Percentiles rank a stretch among this genome's conserved stretches.
Evolutionary conservation across 2,888 invertebrate genomes (phyloP).

Genomic region (Acrobasis repandana): DNA sequence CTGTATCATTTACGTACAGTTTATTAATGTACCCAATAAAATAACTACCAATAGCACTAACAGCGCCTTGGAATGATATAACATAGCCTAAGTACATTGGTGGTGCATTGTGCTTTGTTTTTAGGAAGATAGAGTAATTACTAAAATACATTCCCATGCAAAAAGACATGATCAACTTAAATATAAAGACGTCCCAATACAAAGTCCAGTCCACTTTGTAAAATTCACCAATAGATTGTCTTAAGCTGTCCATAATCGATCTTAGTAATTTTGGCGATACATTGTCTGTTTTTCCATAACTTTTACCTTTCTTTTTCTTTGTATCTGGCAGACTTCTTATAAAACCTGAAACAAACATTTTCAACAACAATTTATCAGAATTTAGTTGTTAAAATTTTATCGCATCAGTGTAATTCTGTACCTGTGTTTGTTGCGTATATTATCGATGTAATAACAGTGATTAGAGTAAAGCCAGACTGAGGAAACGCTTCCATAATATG

Average conservation of each 20-base stretch:
- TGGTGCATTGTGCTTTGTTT: constrained; percentile 67
- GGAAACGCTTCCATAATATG: constrained; percentile 75
- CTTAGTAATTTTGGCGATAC: constrained; percentile 40
- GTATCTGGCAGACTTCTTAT: constrained; percentile 42
- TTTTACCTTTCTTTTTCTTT: constrained; percentile 31
- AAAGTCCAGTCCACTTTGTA: constrained; percentile 72
- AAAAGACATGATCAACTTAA: constrained; percentile 76
- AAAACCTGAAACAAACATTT: constrained; percentile 42
- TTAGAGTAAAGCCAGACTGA: constrained; percentile 74
- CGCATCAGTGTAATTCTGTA: background rate
- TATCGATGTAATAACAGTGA: constrained; percentile 46
- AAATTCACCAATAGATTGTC: constrained; percentile 64
- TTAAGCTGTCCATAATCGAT: constrained; percentile 39
- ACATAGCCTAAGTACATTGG: constrained; percentile 79
- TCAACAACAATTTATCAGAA: background rate
- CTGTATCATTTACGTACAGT: constrained; percentile 63
- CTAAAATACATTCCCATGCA: constrained; percentile 72
- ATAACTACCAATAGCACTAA: constrained; percentile 69
- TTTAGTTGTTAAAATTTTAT: background rate
- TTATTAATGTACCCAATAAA: constrained; percentile 64
- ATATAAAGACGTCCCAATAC: constrained; percentile 77
- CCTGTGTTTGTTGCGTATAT: constrained; percentile 15
- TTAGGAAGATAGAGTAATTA: constrained; percentile 72
- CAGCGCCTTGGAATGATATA: constrained; percentile 74
- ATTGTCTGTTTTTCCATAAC: constrained; percentile 24